Percentiles rank a stretch among this genome's conserved stretches.
phyloP scores from a whole-genome alignment of 2,113 vertebrate species.

The Amazona vittata region DNA sequence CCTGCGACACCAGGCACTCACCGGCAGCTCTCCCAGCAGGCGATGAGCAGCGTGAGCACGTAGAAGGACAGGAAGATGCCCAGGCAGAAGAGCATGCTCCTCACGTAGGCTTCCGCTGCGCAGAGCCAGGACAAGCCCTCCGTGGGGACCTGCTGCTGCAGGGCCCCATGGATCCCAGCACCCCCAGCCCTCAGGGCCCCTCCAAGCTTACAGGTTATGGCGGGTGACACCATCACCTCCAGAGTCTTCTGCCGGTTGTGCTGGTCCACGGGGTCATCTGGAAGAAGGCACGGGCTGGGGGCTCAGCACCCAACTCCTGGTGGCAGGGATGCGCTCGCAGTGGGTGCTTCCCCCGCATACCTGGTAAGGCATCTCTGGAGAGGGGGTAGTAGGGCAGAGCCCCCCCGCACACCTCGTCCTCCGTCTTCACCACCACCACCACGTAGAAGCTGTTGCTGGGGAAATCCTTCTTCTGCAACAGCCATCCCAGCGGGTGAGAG shows the following conservation, averaged over 20 bases:
- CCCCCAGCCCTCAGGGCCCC: neutral
- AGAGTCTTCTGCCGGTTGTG: conserved; percentile 90
- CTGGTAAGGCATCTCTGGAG: conserved; percentile 50
- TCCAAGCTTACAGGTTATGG: conserved; percentile 85
- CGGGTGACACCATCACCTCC: conserved; percentile 86
- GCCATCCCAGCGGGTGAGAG: fast-evolving
- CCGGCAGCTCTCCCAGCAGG: conserved; percentile 90
- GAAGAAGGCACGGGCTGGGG: neutral
- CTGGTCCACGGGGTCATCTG: conserved; percentile 88
- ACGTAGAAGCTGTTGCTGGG: conserved; percentile 95
- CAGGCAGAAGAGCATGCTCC: conserved; percentile 90
- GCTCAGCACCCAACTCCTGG: neutral
- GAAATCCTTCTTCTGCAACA: conserved; percentile 89
- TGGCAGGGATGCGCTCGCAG: neutral
- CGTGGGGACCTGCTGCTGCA: fast-evolving
- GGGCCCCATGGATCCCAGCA: neutral
- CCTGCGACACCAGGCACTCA: conserved; percentile 39
- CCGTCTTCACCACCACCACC: conserved; percentile 96
- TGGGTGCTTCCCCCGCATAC: neutral
- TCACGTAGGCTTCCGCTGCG: conserved; percentile 86
- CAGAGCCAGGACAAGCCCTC: neutral
- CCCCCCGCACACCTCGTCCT: conserved; percentile 92
- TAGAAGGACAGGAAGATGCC: conserved; percentile 97
- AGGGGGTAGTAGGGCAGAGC: conserved; percentile 89
- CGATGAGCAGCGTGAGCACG: conserved; percentile 84